These are phyloP conservation scores for Lophotis ruficrista DNA, from an alignment of 2,113 vertebrate genomes.

Conservation along the genomic window DNA sequence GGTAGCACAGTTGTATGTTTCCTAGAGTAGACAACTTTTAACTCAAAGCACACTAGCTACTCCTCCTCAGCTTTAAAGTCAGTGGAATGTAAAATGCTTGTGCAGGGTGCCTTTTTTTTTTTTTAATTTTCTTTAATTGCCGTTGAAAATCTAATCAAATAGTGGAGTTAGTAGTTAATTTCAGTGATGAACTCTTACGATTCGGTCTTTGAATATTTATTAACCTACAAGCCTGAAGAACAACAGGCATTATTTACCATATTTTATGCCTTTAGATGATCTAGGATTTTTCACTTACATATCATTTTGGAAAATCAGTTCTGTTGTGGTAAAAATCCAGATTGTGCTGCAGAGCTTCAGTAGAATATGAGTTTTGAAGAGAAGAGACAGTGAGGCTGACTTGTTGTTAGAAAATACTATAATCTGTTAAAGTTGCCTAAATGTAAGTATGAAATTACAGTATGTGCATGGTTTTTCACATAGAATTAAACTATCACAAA, in stretches of 20 bases:
- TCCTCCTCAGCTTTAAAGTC: not conserved
- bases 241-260: not conserved
- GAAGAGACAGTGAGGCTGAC: not conserved
- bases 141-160: not conserved
- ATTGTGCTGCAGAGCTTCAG: not conserved
- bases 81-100: not conserved
- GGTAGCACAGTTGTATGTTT: not conserved
- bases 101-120: not conserved
- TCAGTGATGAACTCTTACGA: not conserved
- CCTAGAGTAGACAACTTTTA: not conserved
- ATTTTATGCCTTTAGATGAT: not conserved
- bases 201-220: not conserved
- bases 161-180: not conserved
- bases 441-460: not conserved
- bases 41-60: not conserved
- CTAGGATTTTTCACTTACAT: not conserved
- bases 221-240: not conserved
- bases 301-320: not conserved
- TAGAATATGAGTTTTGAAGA: not conserved
- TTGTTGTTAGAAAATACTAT: not conserved
- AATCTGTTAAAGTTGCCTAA: not conserved
- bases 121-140: not conserved
- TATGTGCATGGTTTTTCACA: not conserved
- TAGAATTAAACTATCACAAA: not conserved
- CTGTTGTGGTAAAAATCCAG: not conserved